Percentiles rank a stretch among this genome's conserved stretches.
Evolutionary conservation across 35 echinoderm and acorn worm species (phyloP).

Genomic region (Apostichopus parvimensis): DNA sequence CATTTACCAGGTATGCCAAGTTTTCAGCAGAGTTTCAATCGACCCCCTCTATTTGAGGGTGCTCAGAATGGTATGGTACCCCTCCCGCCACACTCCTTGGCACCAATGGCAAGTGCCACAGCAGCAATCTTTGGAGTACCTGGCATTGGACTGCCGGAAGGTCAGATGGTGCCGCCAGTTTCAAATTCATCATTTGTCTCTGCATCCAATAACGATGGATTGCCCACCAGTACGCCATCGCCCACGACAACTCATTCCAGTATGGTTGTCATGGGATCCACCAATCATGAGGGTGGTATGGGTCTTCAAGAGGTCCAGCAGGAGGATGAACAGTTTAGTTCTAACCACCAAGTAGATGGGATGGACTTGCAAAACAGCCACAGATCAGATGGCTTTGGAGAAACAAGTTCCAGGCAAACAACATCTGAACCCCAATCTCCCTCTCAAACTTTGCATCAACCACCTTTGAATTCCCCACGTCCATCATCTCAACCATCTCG

Average conservation of each 20-base stretch:
- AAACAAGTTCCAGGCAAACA: background rate
- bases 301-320: background rate
- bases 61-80: slow-evolving; percentile 48
- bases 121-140: slow-evolving; percentile 37
- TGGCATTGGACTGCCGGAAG: slow-evolving; percentile 22
- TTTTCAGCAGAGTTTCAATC: slow-evolving; percentile 47
- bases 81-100: slow-evolving; percentile 15
- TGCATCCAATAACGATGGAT: background rate
- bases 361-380: background rate
- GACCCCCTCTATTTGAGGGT: slow-evolving; percentile 24
- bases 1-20: slow-evolving; percentile 31
- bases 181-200: slow-evolving; percentile 28
- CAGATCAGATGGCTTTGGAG: background rate
- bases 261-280: slow-evolving; percentile 2
- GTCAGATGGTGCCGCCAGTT: slow-evolving; percentile 21
- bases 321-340: background rate
- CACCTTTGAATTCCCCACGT: background rate
- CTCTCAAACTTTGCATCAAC: background rate
- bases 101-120: slow-evolving; percentile 16
- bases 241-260: slow-evolving; percentile 14
- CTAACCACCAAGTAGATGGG: background rate
- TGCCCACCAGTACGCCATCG: slow-evolving; percentile 12
- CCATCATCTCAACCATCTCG: slow-evolving; percentile 24
- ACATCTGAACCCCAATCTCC: slow-evolving; percentile 22
- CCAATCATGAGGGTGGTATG: slow-evolving; percentile 22